phyloP scores from a whole-genome alignment of 1,140 invertebrate species.

The Episyrphus balteatus region DNA sequence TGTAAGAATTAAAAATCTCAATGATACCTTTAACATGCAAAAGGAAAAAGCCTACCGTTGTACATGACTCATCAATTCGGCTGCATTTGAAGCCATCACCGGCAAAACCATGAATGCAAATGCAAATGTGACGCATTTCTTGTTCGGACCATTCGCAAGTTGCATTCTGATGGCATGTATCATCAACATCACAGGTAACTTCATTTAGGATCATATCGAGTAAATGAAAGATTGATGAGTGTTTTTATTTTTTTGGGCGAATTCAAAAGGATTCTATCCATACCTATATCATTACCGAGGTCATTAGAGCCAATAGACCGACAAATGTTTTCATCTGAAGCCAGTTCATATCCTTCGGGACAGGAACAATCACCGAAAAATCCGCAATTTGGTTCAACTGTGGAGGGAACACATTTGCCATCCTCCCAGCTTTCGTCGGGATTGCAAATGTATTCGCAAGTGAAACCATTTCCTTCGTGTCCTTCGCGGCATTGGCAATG shows the following conservation, averaged over 20 bases:
- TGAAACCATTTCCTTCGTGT: conserved; percentile 62
- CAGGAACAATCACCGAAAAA: conserved; percentile 20
- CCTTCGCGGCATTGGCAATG: conserved; percentile 57
- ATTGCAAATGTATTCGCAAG: conserved; percentile 41
- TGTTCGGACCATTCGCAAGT: conserved; percentile 54
- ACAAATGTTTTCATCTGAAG: conserved; percentile 15
- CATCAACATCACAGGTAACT: conserved; percentile 60
- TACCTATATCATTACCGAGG: conserved; percentile 17
- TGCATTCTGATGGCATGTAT: conserved; percentile 66
- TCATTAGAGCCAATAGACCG: conserved; percentile 9
- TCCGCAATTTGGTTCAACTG: conserved; percentile 19
- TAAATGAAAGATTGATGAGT: not conserved
- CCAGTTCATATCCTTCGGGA: conserved; percentile 24
- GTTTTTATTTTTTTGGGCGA: not conserved
- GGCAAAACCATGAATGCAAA: conserved; percentile 65
- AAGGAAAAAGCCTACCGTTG: conserved; percentile 38
- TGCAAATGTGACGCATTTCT: conserved; percentile 54
- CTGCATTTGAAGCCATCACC: conserved; percentile 69
- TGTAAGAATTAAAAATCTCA: not conserved
- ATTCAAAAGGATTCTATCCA: not conserved
- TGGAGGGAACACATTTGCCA: conserved; percentile 21
- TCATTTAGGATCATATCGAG: conserved; percentile 23
- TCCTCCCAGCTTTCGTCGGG: conserved; percentile 35
- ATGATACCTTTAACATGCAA: not conserved
- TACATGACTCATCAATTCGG: conserved; percentile 51